Evolutionary conservation across 2,888 invertebrate genomes (phyloP).

Genomic region (Isotomurus palustris): DNA sequence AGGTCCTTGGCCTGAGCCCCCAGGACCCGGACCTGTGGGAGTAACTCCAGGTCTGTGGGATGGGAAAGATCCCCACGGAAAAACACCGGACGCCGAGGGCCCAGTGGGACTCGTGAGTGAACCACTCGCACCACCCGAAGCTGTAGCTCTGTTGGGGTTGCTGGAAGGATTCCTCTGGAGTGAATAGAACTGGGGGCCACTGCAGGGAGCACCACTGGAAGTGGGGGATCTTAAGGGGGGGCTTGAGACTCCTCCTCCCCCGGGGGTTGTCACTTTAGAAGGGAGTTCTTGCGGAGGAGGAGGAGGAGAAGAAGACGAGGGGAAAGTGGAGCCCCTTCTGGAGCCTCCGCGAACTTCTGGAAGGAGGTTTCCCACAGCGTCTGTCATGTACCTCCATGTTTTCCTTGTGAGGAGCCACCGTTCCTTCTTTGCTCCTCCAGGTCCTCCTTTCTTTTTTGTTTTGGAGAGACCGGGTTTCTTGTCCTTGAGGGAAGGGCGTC

Average conservation of each 20-base stretch:
- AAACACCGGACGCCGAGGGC: background rate
- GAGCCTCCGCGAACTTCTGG: slow-evolving; percentile 58
- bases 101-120: background rate
- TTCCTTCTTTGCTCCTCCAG: slow-evolving; percentile 56
- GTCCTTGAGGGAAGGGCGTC: slow-evolving; percentile 41
- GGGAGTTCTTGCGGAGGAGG: too few relatives aligned
- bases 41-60: slow-evolving; percentile 30
- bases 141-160: background rate
- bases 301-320: too few relatives aligned
- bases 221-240: too few relatives aligned
- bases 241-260: too few relatives aligned
- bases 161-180: too few relatives aligned
- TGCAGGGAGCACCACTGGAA: too few relatives aligned
- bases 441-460: slow-evolving; percentile 26
- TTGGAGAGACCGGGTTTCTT: slow-evolving; percentile 29
- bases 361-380: slow-evolving; percentile 76
- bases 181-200: too few relatives aligned
- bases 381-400: slow-evolving; percentile 90
- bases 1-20: slow-evolving; percentile 7
- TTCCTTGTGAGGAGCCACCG: slow-evolving; percentile 82
- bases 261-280: too few relatives aligned
- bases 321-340: slow-evolving; percentile 1
- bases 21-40: slow-evolving; percentile 30
- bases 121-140: too few relatives aligned
- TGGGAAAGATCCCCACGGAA: slow-evolving; percentile 17